Evolutionary conservation across 2,888 invertebrate genomes (phyloP), one percentile per base, ranked within the genome.

Genomic region (Xylota sylvarum): DNA sequence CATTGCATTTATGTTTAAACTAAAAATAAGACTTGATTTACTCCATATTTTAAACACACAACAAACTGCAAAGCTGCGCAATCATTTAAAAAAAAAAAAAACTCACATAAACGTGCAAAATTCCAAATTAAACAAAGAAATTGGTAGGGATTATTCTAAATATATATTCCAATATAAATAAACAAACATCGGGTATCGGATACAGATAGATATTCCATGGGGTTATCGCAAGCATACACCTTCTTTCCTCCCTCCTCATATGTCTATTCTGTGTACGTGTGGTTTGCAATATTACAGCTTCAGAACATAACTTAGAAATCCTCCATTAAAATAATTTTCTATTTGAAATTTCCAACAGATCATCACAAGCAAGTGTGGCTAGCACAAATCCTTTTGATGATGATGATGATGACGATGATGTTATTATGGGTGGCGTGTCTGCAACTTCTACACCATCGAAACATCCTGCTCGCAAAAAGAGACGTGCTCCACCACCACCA

Each of bases 401-500:
- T 7, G 94, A 94, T 30, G 89, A 90, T 30, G 90, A 91, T 30
- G 90, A 91, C 17, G 90, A 91, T 27, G 89, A 89, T 72, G 88
- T 88, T 67, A 87, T 88, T 37, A 65, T 83, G 70, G 88, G 73
- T 90, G 89, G 82, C 62, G 62, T 72, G 27, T 76, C 88, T 65
- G 87, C 73, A 9, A 50, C 60, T n/a, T 80, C 91, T 50, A 90
- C 65, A 14, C 82, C 69, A 27, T 88, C 94, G 55, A 93, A 94
- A 62, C 93, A 94, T 40, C 93, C 93, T 40, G 92, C 94, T 12
- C 93, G 95, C 35, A 95, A 95, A 92, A 95, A 95, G 91, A 94
- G 94, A 87, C 93, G 94, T 83, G 95, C 95, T 0, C 95, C 95
- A 0, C 93, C 93, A 64, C 94, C 95, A 5, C 95, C 93, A 27